These are phyloP conservation scores for Hydrolagus colliei DNA, from an alignment of 2,797 vertebrate genomes.

Conservation along the genomic window DNA sequence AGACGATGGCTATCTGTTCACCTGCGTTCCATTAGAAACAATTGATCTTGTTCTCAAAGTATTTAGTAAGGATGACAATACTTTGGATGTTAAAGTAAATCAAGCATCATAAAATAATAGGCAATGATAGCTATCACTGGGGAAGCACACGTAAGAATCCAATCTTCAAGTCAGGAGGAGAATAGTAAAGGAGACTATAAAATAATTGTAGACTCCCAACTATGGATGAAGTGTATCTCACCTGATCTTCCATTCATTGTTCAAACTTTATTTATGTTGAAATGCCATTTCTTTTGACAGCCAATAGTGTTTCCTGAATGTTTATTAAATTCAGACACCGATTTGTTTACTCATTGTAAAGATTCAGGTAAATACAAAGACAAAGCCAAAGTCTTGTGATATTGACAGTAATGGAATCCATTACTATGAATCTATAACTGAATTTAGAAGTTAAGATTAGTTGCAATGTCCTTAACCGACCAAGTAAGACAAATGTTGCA, in stretches of 20 bases:
- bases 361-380: too few relatives aligned
- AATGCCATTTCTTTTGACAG: too few relatives aligned
- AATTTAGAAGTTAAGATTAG: too few relatives aligned
- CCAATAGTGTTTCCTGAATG: not conserved
- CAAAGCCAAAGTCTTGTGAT: too few relatives aligned
- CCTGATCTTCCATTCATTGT: not conserved
- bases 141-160: not conserved
- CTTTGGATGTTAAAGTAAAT: not conserved
- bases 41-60: too few relatives aligned
- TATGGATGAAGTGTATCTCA: not conserved
- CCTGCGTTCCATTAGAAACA: too few relatives aligned
- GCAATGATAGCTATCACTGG: not conserved
- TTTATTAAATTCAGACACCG: not conserved
- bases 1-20: not conserved
- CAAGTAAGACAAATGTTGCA: too few relatives aligned
- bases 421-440: too few relatives aligned
- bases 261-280: not conserved
- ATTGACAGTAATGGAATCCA: too few relatives aligned
- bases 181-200: not conserved
- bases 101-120: not conserved
- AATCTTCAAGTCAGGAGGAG: not conserved
- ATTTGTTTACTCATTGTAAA: not conserved
- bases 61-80: not conserved
- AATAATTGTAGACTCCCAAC: not conserved
- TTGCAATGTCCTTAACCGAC: too few relatives aligned